Evolutionary conservation across 2,888 invertebrate genomes (phyloP), one percentile per base, ranked within the genome.

Genomic region (Girardia tigrina): DNA sequence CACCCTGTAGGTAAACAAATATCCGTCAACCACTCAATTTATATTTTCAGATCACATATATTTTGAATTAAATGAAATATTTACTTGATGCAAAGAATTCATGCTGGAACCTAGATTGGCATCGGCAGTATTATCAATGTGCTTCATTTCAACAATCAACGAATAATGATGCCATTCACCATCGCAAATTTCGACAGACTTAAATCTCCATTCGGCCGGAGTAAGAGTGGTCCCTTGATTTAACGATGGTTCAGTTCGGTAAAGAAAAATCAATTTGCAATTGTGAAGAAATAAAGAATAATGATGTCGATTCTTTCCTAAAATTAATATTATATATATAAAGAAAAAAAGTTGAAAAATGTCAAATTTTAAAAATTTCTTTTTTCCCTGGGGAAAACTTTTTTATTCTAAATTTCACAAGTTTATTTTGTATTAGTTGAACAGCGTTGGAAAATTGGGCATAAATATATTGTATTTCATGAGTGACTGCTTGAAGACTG

Each of bases 181-280:
- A 86, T 98, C 97, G 86, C 97, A 97, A 73, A 91, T 90, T 88
- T 90, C 80, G 0, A 92, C 89, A 76, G 95, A 87, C 85, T 92
- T 92, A 95, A 95, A 98, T 79, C 97, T 88, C 94, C 95, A 98
- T 85, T 98, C 97, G 0, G 97, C 97, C 0, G 97, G 97, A 75
- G 93, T 88, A 88, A 85, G 86, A 72, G 56, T 20, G 0, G 23
- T 12, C 28, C 6, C 26, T 20, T 28, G 28, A 6, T 28, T 71
- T 28, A n/a, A 6, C 2, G 26, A 71, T 23, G 81, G 92, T 86
- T 97, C 97, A 28, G 91, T 88, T 70, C 90, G 85, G 81, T 97
- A 86, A 79, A 98, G 87, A 79, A 98, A 87, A 81, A 98, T 94
- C 80, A 98, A 87, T 4, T 94, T 90, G 84, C 97, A 97, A 86